phyloP scores from a whole-genome alignment of 2,888 invertebrate species.

The Brachylomia viminalis region DNA sequence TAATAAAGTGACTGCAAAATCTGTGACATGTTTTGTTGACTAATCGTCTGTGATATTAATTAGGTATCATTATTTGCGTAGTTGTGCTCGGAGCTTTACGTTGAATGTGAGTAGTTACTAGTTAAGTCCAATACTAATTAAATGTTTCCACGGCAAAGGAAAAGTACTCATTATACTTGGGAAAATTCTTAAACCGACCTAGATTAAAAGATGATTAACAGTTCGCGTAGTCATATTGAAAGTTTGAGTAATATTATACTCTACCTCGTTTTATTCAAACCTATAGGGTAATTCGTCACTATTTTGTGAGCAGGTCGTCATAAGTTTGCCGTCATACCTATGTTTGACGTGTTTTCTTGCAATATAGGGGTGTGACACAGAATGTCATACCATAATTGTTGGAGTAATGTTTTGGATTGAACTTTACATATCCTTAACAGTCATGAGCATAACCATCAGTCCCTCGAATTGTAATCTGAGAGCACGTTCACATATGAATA shows the following conservation, averaged over 20 bases:
- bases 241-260: slow-evolving; percentile 20
- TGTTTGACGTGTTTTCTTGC: slow-evolving; percentile 17
- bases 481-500: slow-evolving; percentile 27
- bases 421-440: not conserved
- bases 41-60: slow-evolving; percentile 44
- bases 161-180: slow-evolving; percentile 35
- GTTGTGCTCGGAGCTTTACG: slow-evolving; percentile 33
- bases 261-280: not conserved
- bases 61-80: slow-evolving; percentile 23
- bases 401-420: not conserved
- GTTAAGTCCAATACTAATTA: slow-evolving; percentile 31
- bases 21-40: slow-evolving; percentile 38
- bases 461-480: slow-evolving; percentile 43
- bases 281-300: not conserved
- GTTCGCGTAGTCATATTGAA: slow-evolving; percentile 29
- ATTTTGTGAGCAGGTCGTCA: slow-evolving; percentile 28
- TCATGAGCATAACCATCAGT: not conserved
- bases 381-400: slow-evolving; percentile 5
- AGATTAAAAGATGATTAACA: slow-evolving; percentile 16
- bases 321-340: slow-evolving; percentile 1
- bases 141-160: slow-evolving; percentile 38
- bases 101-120: slow-evolving; percentile 52
- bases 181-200: slow-evolving; percentile 29
- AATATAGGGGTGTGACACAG: slow-evolving; percentile 49
- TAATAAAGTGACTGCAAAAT: slow-evolving; percentile 69